A percentile compares a stretch with the other conserved stretches of the same genome.
Evolutionary conservation across 1,140 invertebrate species (phyloP).

Genomic region (Pissodes strobi): DNA sequence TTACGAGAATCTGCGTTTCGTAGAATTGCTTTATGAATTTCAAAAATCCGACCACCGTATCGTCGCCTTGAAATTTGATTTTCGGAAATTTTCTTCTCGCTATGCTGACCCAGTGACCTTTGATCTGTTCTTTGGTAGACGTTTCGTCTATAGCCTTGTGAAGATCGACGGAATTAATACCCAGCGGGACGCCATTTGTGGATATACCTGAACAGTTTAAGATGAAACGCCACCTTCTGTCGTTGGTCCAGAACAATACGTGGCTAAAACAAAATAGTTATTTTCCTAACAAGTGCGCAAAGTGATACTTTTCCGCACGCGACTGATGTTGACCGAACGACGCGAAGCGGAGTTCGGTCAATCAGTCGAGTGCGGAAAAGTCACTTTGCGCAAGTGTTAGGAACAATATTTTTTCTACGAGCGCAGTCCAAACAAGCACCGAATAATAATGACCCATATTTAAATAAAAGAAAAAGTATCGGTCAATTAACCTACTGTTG

Average conservation of each 20-base stretch:
- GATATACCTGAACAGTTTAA: conserved; percentile 48
- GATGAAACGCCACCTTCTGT: conserved; percentile 54
- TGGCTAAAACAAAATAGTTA: conserved; percentile 51
- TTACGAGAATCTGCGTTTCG: conserved; percentile 18
- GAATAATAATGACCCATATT: no score
- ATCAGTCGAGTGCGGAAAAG: no score
- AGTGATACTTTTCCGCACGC: no score
- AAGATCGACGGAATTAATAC: conserved; percentile 37
- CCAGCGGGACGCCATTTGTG: conserved; percentile 27
- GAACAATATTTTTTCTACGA: no score
- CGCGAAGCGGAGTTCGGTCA: no score
- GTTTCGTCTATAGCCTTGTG: conserved; percentile 38
- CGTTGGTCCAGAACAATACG: conserved; percentile 51
- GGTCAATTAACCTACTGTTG: no score
- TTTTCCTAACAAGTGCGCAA: no score
- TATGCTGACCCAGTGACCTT: conserved; percentile 45
- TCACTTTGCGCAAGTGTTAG: no score
- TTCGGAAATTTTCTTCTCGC: conserved; percentile 44
- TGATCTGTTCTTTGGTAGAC: conserved; percentile 41
- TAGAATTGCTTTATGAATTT: conserved; percentile 43
- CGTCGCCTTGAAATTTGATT: conserved; percentile 32
- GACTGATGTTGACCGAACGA: no score
- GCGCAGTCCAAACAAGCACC: no score
- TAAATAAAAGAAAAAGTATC: no score
- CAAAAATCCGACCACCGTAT: conserved; percentile 44